phyloP scores from a whole-genome alignment of 2,888 invertebrate genomes.

The Eilema depressum region DNA sequence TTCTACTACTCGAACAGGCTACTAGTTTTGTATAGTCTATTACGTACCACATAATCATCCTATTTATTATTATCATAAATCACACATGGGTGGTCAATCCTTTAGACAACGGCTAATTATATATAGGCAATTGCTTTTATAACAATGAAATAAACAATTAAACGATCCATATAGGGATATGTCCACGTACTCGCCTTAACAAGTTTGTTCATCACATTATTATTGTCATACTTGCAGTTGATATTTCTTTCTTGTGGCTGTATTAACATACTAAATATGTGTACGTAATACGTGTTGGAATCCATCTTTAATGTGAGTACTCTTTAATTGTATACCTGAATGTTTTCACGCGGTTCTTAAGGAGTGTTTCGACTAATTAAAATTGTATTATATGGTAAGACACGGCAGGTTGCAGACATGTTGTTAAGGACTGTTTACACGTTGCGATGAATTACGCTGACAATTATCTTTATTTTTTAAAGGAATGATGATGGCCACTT shows the following conservation, averaged over 20 bases:
- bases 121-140: not conserved
- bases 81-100: conserved; percentile 11
- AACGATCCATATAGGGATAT: not conserved
- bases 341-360: conserved; percentile 48
- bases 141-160: conserved; percentile 18
- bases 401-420: conserved; percentile 27
- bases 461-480: conserved; percentile 7
- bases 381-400: conserved; percentile 56
- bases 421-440: conserved; percentile 41
- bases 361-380: conserved; percentile 54
- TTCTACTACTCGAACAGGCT: too few relatives aligned
- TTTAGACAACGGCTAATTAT: conserved; percentile 13
- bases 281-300: conserved; percentile 45
- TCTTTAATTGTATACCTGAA: conserved; percentile 39
- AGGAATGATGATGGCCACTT: not conserved
- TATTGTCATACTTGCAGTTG: conserved; percentile 16
- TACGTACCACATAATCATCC: not conserved
- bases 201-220: conserved; percentile 16
- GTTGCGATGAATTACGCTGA: not conserved
- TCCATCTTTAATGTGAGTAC: conserved; percentile 36
- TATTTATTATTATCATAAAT: not conserved
- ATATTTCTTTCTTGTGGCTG: conserved; percentile 21
- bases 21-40: not conserved
- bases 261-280: conserved; percentile 29
- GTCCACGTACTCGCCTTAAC: not conserved